phyloP scores from a whole-genome alignment of 2,113 vertebrate genomes.

The Sardina pilchardus region DNA sequence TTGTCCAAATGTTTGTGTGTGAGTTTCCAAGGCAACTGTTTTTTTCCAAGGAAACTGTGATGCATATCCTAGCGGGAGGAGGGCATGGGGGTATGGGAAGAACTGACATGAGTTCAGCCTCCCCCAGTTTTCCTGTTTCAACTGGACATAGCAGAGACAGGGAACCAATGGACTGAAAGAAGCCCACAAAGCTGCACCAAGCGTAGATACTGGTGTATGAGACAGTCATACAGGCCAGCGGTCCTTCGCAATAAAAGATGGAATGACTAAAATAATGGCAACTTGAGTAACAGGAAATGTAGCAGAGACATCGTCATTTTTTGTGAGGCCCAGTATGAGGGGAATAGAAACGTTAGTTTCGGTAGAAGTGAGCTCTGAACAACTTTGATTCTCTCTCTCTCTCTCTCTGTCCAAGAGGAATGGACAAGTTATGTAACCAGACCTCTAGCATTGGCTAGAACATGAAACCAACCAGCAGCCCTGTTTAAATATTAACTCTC shows the following conservation, averaged over 20 bases:
- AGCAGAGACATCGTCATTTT: neutral
- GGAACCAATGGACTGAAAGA: neutral
- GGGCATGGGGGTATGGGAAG: slow-evolving; percentile 8
- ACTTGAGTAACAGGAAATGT: neutral
- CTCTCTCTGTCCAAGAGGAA: slow-evolving; percentile 22
- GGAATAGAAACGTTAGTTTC: neutral
- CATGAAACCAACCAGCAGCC: slow-evolving; percentile 66
- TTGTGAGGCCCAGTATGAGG: neutral
- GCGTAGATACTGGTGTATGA: neutral
- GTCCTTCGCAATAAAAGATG: neutral
- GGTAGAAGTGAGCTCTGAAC: neutral
- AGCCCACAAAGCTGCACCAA: neutral
- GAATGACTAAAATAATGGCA: neutral
- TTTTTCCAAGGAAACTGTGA: slow-evolving; percentile 65
- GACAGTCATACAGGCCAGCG: neutral
- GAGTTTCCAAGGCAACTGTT: slow-evolving; percentile 40
- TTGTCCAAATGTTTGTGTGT: slow-evolving; percentile 17
- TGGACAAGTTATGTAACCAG: slow-evolving; percentile 48
- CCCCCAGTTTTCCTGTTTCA: slow-evolving; percentile 24
- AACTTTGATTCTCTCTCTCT: neutral
- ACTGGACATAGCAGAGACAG: neutral
- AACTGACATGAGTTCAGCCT: slow-evolving; percentile 20
- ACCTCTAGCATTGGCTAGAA: slow-evolving; percentile 57
- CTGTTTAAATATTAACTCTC: slow-evolving; percentile 77
- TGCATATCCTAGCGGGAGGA: slow-evolving; percentile 29